A percentile compares a stretch with the other conserved stretches of the same genome.
Conservation (phyloP, 2,888 invertebrate species). For the Cepaea hortensis region DNA sequence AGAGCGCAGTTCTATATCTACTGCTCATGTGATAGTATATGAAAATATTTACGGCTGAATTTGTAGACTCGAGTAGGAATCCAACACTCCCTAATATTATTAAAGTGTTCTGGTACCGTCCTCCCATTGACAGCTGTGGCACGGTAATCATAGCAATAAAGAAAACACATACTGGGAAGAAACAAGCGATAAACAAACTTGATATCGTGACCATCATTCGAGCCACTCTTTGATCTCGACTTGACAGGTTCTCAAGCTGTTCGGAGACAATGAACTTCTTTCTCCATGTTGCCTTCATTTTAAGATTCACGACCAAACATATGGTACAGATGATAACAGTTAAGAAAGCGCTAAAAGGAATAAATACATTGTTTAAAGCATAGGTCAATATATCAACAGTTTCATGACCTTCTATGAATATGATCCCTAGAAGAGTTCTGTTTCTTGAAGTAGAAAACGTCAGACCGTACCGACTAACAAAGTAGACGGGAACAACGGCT, state of each 20-base stretch:
- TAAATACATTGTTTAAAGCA: neutral
- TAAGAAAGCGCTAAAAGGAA: neutral
- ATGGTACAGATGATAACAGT: neutral
- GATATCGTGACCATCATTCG: neutral
- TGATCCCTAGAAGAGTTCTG: constrained; percentile 26
- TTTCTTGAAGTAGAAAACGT: neutral
- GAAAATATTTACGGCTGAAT: too few relatives aligned
- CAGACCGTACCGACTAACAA: neutral
- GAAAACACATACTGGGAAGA: neutral
- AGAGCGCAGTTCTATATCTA: too few relatives aligned
- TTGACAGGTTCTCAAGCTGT: neutral
- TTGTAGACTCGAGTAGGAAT: neutral
- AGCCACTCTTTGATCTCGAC: neutral
- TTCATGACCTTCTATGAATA: neutral
- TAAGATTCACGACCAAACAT: neutral
- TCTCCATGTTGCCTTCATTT: neutral
- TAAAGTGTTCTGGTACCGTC: neutral
- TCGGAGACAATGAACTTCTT: neutral
- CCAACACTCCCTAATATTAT: neutral
- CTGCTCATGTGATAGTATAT: too few relatives aligned
- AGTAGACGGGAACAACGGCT: constrained; percentile 17
- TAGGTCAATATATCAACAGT: neutral
- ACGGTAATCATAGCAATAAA: neutral
- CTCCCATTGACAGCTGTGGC: neutral
- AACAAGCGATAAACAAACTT: neutral